Base-by-base conservation (phyloP, 2,113 vertebrate species). In the Scartelaos histophorus region DNA sequence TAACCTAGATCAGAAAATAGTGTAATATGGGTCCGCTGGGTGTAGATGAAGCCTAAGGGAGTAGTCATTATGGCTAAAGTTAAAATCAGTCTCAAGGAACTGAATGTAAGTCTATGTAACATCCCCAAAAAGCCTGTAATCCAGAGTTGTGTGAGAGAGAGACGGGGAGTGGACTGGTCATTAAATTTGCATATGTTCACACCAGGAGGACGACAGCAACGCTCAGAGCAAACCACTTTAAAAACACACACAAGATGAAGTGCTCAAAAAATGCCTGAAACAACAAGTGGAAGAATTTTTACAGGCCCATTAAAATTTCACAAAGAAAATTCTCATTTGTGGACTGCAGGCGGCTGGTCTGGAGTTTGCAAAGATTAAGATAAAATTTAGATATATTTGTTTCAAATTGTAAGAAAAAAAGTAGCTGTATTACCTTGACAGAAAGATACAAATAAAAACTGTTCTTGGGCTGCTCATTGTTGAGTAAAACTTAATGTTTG, bases 131-230 rank as follows among this genome's bases (percentile, higher is more conserved):
- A 43, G 38, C 7, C 9, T 43, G 38, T 43, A 43, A 43, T 1
- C 38, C 38, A 10, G 0, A 0, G 68, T 66, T 78, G 62, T 29
- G 67, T 61, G 65, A 62, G 4, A 21, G 43, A 35, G 70, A 64
- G 17, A 34, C 43, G 1, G 74, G 16, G 66, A 3, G 68, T 22
- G 67, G 71, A 25, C 38, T 38, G 24, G 61, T 47, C 9, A 69
- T 67, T 71, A 24, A 25, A 81, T 24, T 68, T 68, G 22, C 22
- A 79, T 66, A 70, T 58, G 46, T 66, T 51, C 49, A 43, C 78
- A 69, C 58, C 71, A 73, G 35, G 46, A 7, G 71, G 62, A 75
- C 54, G 56, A 57, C 67, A 47, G 61, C 38, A 1, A 43, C 7
- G 1, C 38, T 10, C 46, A 57, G 58, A 21, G 6, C 5, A 9